Evolutionary conservation across 2,888 invertebrate genomes (phyloP).

Genomic region (Galerucella pusilla): DNA sequence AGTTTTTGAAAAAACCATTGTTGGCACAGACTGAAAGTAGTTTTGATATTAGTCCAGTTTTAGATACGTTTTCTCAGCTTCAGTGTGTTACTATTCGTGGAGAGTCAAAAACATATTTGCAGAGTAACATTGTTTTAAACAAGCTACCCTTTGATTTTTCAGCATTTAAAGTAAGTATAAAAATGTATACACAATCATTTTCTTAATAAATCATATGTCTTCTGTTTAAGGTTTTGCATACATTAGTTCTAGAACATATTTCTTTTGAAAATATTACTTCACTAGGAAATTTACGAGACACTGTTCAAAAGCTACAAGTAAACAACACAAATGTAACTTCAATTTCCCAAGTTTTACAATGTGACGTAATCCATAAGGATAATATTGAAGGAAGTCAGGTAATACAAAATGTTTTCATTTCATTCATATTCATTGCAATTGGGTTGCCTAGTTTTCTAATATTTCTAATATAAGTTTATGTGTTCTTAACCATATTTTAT

Average conservation of each 20-base stretch:
- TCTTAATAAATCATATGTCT: slow-evolving; percentile 11
- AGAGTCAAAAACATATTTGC: slow-evolving; percentile 74
- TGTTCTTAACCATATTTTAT: neutral
- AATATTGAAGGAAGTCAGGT: slow-evolving; percentile 62
- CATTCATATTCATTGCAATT: neutral
- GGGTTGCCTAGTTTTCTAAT: neutral
- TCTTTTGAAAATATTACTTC: slow-evolving; percentile 75
- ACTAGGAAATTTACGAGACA: slow-evolving; percentile 71
- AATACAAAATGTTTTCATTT: neutral
- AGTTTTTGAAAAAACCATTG: slow-evolving; percentile 87
- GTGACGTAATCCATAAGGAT: slow-evolving; percentile 84
- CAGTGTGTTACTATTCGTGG: slow-evolving; percentile 76
- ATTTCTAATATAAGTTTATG: neutral
- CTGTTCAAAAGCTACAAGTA: slow-evolving; percentile 73
- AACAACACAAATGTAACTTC: slow-evolving; percentile 74
- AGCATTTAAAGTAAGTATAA: slow-evolving; percentile 75
- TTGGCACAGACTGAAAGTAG: slow-evolving; percentile 83
- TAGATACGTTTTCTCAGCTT: slow-evolving; percentile 88
- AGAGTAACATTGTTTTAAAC: slow-evolving; percentile 88
- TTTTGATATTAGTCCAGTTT: slow-evolving; percentile 89
- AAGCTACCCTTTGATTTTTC: slow-evolving; percentile 83
- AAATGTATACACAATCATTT: neutral
- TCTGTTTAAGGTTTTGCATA: slow-evolving; percentile 69
- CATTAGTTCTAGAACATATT: slow-evolving; percentile 76
- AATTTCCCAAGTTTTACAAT: slow-evolving; percentile 83